Evolutionary conservation across 2,888 invertebrate genomes (phyloP).

Genomic region (Parochlus steinenii): DNA sequence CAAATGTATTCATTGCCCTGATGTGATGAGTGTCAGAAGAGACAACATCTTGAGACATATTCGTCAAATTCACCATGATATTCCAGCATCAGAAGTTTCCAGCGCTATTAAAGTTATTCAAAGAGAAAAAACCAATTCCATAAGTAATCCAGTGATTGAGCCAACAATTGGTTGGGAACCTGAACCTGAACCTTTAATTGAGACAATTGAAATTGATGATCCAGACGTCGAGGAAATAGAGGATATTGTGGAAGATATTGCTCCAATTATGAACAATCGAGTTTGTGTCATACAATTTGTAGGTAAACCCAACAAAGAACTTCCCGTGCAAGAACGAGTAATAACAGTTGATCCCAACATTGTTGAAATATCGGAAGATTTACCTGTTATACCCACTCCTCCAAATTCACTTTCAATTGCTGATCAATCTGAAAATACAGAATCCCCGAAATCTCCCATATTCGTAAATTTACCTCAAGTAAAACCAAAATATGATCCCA

Average conservation of each 20-base stretch:
- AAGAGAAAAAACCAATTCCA: background rate
- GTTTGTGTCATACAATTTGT: conserved; percentile 12
- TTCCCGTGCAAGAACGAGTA: background rate
- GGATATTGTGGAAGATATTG: background rate
- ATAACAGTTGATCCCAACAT: background rate
- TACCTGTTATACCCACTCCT: background rate
- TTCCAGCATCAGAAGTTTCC: conserved; percentile 16
- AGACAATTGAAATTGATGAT: background rate
- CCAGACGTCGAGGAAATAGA: background rate
- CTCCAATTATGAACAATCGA: conserved; percentile 7
- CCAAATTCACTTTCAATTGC: conserved; percentile 3
- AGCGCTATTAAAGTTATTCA: conserved; percentile 11
- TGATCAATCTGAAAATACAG: conserved; percentile 7
- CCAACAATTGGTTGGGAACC: too few relatives aligned
- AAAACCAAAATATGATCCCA: conserved; percentile 19
- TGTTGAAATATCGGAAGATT: too few relatives aligned
- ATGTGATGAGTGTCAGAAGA: conserved; percentile 49
- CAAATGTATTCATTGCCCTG: conserved; percentile 49
- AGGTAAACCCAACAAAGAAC: conserved; percentile 6
- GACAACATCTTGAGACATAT: conserved; percentile 65
- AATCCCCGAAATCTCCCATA: background rate
- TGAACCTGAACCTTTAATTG: background rate
- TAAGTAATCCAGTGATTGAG: background rate
- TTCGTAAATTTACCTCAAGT: conserved; percentile 5
- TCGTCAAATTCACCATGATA: conserved; percentile 52